A percentile compares a stretch with the other conserved stretches of the same genome.
Conservation (phyloP, 2,113 vertebrate species). For the Leiothrix lutea region DNA sequence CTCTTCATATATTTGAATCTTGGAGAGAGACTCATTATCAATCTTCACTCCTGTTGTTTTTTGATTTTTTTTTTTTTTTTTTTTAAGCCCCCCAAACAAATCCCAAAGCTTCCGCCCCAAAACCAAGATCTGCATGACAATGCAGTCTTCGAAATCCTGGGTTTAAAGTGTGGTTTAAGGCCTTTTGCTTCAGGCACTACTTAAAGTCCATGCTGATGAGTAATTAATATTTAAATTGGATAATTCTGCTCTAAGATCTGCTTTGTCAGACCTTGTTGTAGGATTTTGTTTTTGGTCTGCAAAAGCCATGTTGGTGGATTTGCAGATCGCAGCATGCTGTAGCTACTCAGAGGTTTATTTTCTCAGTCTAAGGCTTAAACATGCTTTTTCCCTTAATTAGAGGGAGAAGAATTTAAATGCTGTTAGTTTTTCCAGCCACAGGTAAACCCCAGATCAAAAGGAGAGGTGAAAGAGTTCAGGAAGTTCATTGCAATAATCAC, state of each 20-base stretch:
- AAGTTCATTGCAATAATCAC: not conserved
- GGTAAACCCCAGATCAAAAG: not conserved
- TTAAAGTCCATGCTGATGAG: not conserved
- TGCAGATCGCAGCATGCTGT: not conserved
- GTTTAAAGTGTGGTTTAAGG: constrained; percentile 16
- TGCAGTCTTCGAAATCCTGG: not conserved
- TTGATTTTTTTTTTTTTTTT: not conserved
- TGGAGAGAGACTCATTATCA: not conserved
- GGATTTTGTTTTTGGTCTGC: not conserved
- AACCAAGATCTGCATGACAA: not conserved
- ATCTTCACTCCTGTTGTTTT: not conserved
- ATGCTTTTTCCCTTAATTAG: constrained; percentile 15
- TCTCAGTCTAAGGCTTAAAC: not conserved
- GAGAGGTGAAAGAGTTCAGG: not conserved
- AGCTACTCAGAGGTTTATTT: not conserved
- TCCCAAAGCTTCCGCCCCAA: not conserved
- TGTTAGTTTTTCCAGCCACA: not conserved
- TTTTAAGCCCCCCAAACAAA: not conserved
- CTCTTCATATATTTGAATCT: not conserved
- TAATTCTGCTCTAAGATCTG: constrained; percentile 1
- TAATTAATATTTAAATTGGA: constrained; percentile 41
- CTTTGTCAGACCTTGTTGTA: constrained; percentile 6
- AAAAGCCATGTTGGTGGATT: not conserved
- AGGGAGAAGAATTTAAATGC: constrained; percentile 12
- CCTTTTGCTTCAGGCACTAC: not conserved